These are phyloP conservation scores for Argynnis bischoffii DNA, from an alignment of 2,888 invertebrate species.

Conservation along the genomic window DNA sequence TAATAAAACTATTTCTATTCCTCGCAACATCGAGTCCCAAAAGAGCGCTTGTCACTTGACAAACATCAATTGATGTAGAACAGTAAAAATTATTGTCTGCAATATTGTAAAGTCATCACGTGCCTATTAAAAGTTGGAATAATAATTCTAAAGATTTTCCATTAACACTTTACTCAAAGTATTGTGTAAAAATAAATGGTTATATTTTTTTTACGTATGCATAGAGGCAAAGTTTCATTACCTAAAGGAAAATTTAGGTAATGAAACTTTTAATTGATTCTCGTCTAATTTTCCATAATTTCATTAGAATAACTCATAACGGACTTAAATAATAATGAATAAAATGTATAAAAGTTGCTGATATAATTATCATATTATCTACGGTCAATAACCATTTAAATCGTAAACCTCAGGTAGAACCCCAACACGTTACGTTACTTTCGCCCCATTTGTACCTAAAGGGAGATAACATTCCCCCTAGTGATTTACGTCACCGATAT, in stretches of 20 bases:
- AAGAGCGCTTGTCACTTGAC: conserved; percentile 24
- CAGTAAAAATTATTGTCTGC: conserved; percentile 44
- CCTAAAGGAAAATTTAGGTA: no score
- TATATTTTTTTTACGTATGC: no score
- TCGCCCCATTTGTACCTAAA: conserved; percentile 56
- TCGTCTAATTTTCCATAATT: no score
- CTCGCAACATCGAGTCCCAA: conserved; percentile 16
- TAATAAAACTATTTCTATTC: conserved; percentile 37
- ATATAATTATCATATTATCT: neutral
- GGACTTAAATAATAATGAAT: no score
- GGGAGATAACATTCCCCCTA: conserved; percentile 52
- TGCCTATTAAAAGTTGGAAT: conserved; percentile 24
- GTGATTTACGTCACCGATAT: conserved; percentile 59
- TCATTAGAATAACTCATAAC: no score
- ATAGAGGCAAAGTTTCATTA: no score
- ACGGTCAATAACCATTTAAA: conserved; percentile 11
- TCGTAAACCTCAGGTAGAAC: neutral
- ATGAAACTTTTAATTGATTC: no score
- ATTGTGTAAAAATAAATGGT: no score
- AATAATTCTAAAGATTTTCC: no score
- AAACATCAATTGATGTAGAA: conserved; percentile 31
- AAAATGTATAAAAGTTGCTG: no score
- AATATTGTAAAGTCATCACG: conserved; percentile 49
- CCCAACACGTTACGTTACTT: conserved; percentile 55
- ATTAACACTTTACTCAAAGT: no score